Evolutionary conservation across 2,113 vertebrate species (phyloP).

Genomic region (Cepphus grylle): DNA sequence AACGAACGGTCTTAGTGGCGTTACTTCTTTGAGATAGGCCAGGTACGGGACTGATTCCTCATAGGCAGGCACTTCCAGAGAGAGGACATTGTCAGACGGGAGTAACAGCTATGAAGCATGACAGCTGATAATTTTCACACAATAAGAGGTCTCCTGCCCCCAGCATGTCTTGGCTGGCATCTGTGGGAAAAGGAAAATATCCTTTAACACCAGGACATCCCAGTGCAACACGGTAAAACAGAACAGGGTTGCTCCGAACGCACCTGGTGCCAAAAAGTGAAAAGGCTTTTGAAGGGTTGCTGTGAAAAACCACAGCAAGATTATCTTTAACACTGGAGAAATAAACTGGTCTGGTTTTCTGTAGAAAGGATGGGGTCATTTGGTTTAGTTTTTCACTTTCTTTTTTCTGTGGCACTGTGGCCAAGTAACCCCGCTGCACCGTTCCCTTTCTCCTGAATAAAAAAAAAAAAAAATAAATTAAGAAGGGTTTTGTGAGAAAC

Average conservation of each 20-base stretch:
- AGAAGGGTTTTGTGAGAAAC: background rate
- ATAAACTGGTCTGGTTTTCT: background rate
- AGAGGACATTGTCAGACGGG: background rate
- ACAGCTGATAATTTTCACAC: background rate
- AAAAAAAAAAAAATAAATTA: background rate
- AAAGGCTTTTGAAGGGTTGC: background rate
- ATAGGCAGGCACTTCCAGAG: background rate
- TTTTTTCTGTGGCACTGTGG: background rate
- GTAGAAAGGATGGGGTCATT: background rate
- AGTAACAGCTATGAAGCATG: background rate
- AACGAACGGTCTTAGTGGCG: background rate
- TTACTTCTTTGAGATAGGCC: background rate
- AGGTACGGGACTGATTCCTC: background rate
- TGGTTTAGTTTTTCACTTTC: background rate
- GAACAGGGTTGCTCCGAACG: background rate
- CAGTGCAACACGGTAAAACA: background rate
- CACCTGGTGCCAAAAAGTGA: background rate
- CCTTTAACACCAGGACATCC: constrained; percentile 6
- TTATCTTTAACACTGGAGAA: background rate
- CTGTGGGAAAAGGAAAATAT: constrained; percentile 7
- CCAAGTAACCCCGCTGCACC: background rate
- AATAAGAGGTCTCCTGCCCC: background rate
- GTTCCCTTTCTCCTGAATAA: background rate
- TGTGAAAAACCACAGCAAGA: background rate
- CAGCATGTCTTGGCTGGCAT: background rate